phyloP scores from a whole-genome alignment of 2,888 invertebrate genomes.

The Alsophila aescularia region DNA sequence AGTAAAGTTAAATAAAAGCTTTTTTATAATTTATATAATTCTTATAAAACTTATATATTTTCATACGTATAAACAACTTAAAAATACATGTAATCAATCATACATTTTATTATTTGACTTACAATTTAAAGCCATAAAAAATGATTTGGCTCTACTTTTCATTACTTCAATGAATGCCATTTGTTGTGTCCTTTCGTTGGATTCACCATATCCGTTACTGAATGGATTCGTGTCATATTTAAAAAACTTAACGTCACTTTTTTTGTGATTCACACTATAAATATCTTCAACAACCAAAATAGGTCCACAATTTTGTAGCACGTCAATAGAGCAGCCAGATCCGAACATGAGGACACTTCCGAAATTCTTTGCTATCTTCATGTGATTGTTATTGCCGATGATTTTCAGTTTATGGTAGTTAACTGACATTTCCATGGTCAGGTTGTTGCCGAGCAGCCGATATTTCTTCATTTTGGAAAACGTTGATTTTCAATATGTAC shows the following conservation, averaged over 20 bases:
- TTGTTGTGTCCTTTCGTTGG: neutral
- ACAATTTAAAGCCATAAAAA: neutral
- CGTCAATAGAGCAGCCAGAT: slow-evolving; percentile 47
- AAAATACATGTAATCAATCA: too few relatives aligned
- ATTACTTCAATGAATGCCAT: neutral
- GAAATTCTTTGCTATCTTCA: slow-evolving; percentile 51
- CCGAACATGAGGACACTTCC: slow-evolving; percentile 54
- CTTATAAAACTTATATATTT: too few relatives aligned
- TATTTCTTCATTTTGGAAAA: slow-evolving; percentile 51
- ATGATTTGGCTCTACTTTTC: neutral
- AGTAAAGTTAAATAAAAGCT: too few relatives aligned
- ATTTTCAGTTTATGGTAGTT: slow-evolving; percentile 52
- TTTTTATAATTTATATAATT: too few relatives aligned
- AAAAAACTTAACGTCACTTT: neutral
- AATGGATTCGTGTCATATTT: too few relatives aligned
- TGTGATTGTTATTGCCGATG: slow-evolving; percentile 53
- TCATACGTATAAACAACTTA: too few relatives aligned
- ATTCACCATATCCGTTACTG: too few relatives aligned
- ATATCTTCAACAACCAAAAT: slow-evolving; percentile 45
- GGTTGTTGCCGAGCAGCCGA: slow-evolving; percentile 49
- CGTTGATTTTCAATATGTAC: too few relatives aligned
- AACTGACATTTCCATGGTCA: slow-evolving; percentile 50
- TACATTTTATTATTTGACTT: too few relatives aligned
- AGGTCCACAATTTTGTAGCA: slow-evolving; percentile 49
- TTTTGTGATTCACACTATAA: neutral